Percentiles rank a stretch among this genome's conserved stretches.
Conservation (phyloP, 2,797 vertebrate genomes). For the Calcarius lapponicus region DNA sequence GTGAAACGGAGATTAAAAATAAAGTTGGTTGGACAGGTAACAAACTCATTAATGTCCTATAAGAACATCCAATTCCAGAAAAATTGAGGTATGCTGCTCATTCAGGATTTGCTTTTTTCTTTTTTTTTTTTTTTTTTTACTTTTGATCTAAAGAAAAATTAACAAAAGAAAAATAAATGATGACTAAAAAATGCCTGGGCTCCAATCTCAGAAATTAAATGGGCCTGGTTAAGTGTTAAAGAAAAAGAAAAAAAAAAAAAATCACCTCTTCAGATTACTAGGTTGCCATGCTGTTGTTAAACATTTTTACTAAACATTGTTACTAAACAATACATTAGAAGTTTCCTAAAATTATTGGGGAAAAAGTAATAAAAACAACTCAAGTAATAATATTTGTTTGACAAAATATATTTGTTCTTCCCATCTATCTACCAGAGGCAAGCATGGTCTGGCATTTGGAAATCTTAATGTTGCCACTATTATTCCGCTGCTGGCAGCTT, state of each 20-base stretch:
- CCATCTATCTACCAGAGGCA: background rate
- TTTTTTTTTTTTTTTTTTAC: background rate
- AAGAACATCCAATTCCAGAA: background rate
- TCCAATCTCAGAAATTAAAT: background rate
- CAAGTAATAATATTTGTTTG: background rate
- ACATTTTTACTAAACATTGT: background rate
- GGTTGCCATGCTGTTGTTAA: background rate
- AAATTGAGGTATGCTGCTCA: background rate
- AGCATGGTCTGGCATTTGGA: background rate
- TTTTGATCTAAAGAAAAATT: background rate
- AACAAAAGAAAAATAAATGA: background rate
- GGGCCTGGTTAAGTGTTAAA: background rate
- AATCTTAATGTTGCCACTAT: background rate
- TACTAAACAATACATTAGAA: background rate
- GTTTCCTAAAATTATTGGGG: background rate
- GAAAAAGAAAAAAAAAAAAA: too few relatives aligned
- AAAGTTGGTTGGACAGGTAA: background rate
- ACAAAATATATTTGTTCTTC: background rate
- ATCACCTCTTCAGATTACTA: background rate
- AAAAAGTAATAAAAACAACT: background rate
- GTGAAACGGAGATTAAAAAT: background rate
- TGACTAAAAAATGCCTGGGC: background rate
- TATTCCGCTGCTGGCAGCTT: background rate
- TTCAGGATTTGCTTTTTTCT: rapidly evolving
- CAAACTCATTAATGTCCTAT: background rate